Evolutionary conservation across 2,797 vertebrate genomes (phyloP).

Genomic region (Acanthis flammea): DNA sequence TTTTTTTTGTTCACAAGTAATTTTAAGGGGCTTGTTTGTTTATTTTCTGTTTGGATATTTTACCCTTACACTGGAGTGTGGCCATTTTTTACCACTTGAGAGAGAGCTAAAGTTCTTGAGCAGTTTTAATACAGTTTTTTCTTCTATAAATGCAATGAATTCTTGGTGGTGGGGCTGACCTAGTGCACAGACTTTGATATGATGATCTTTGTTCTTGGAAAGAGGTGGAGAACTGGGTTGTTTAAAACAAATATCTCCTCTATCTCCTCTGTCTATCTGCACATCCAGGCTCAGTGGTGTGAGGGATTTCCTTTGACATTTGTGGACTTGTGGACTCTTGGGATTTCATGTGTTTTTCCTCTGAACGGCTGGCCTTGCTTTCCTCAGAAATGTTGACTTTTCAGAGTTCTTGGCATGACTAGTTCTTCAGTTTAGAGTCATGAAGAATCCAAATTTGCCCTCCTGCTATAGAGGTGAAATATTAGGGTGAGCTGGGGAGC

Average conservation of each 20-base stretch:
- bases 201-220: not conserved
- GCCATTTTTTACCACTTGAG: not conserved
- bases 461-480: not conserved
- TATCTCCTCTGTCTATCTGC: not conserved
- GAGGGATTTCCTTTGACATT: not conserved
- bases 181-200: not conserved
- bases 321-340: not conserved
- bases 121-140: not conserved
- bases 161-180: not conserved
- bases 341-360: not conserved
- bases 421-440: not conserved
- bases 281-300: accelerated
- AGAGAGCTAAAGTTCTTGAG: not conserved
- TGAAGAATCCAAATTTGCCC: not conserved
- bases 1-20: not conserved
- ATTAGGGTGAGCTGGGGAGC: not conserved
- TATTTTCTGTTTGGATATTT: not conserved
- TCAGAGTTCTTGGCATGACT: not conserved
- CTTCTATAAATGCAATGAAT: not conserved
- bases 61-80: not conserved
- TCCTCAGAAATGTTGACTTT: not conserved
- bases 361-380: not conserved
- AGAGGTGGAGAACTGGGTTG: not conserved
- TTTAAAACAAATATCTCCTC: not conserved
- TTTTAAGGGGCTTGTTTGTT: not conserved